Conservation (phyloP, 1,140 invertebrate species). For the Popillia japonica region DNA sequence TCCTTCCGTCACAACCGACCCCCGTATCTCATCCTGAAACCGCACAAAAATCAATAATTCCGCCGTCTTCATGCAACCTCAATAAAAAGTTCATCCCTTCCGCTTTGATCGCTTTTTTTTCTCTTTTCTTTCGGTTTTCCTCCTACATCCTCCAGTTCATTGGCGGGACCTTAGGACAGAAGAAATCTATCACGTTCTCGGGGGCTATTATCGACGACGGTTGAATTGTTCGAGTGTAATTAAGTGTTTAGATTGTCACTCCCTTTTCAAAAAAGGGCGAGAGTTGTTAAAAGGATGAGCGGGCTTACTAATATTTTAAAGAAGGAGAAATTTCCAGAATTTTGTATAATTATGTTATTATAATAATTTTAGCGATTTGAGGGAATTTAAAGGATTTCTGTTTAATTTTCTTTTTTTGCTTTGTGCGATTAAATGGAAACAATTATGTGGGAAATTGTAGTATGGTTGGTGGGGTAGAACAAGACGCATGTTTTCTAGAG, state of each 20-base stretch:
- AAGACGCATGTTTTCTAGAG: too few relatives aligned
- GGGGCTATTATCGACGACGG: neutral
- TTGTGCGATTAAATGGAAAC: too few relatives aligned
- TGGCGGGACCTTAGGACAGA: neutral
- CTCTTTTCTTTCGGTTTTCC: neutral
- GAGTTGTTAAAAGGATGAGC: neutral
- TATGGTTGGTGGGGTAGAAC: too few relatives aligned
- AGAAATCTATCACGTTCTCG: slow-evolving; percentile 5
- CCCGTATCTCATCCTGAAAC: neutral
- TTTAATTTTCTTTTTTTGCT: neutral
- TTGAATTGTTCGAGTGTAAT: slow-evolving; percentile 18
- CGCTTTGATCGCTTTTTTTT: neutral
- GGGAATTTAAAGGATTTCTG: neutral
- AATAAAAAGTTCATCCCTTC: neutral
- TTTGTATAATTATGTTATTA: neutral
- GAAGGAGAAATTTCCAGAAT: neutral
- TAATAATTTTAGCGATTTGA: neutral
- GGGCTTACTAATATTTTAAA: neutral
- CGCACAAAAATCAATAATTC: neutral
- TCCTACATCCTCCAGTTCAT: neutral
- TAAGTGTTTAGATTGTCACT: slow-evolving; percentile 11
- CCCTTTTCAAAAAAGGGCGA: neutral
- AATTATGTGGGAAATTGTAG: too few relatives aligned
- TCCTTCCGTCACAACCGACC: too few relatives aligned
- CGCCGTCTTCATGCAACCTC: neutral